Evolutionary conservation across 2,888 invertebrate genomes (phyloP).

Genomic region (Noctua pronuba): DNA sequence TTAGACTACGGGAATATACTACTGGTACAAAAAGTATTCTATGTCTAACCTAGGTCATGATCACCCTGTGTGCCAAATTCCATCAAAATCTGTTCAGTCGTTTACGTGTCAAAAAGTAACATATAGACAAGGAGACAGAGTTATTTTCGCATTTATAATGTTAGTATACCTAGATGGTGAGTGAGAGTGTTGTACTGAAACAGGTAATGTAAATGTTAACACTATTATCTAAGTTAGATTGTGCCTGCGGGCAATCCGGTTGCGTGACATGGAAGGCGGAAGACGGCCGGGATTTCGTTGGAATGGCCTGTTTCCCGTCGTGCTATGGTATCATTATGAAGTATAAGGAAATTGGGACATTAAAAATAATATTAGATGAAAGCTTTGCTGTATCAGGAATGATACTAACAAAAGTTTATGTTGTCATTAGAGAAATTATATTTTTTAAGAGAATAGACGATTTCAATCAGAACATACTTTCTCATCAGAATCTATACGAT

Average conservation of each 20-base stretch:
- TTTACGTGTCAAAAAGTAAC: neutral
- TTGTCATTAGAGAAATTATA: no score
- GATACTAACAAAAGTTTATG: neutral
- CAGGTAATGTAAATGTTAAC: slow-evolving; percentile 21
- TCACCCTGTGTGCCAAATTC: neutral
- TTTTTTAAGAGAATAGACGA: neutral
- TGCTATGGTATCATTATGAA: neutral
- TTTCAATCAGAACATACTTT: neutral
- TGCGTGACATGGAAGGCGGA: slow-evolving; percentile 40
- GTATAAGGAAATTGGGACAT: neutral
- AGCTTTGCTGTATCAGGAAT: neutral
- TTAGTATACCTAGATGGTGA: neutral
- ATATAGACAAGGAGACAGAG: neutral
- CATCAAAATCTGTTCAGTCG: neutral
- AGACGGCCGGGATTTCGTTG: neutral
- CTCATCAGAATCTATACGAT: neutral
- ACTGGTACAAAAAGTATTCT: neutral
- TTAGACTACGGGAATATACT: neutral
- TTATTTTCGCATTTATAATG: neutral
- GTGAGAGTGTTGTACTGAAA: slow-evolving; percentile 1
- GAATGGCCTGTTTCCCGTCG: slow-evolving; percentile 11
- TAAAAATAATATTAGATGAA: neutral
- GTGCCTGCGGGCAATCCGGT: slow-evolving; percentile 32
- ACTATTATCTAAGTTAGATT: slow-evolving; percentile 41
- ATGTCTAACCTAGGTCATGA: no score